These are phyloP conservation scores for Mechanitis messenoides DNA, from an alignment of 2,888 invertebrate species.

Conservation along the genomic window DNA sequence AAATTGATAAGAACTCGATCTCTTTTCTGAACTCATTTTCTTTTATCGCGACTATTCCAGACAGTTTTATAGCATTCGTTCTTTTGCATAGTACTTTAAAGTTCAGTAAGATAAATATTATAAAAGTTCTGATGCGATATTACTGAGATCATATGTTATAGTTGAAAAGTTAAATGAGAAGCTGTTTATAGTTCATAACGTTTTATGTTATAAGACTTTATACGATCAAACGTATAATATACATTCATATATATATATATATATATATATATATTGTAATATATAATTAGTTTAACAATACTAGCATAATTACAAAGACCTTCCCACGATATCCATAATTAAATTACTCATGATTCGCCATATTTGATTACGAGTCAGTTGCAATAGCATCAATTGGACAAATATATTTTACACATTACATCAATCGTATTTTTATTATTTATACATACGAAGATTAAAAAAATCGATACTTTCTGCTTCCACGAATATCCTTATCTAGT, in stretches of 20 bases:
- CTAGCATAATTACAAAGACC: too few relatives aligned
- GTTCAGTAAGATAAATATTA: constrained; percentile 4
- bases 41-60: neutral
- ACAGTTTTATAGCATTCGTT: neutral
- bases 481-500: too few relatives aligned
- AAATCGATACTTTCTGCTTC: too few relatives aligned
- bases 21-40: neutral
- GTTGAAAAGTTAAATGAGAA: constrained; percentile 2
- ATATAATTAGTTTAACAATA: too few relatives aligned
- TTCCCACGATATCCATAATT: too few relatives aligned
- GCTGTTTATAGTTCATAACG: neutral
- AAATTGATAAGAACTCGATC: neutral
- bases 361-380: too few relatives aligned
- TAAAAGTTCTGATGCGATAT: constrained; percentile 3
- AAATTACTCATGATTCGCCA: too few relatives aligned
- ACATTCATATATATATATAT: constrained; percentile 17
- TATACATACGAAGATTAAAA: too few relatives aligned
- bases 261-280: too few relatives aligned
- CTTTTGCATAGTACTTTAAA: constrained; percentile 4
- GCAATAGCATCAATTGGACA: too few relatives aligned
- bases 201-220: neutral
- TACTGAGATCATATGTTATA: constrained; percentile 2
- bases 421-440: too few relatives aligned
- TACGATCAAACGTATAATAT: neutral
- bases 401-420: too few relatives aligned